Conservation (phyloP, 2,113 vertebrate species). For the Mesitornis unicolor region DNA sequence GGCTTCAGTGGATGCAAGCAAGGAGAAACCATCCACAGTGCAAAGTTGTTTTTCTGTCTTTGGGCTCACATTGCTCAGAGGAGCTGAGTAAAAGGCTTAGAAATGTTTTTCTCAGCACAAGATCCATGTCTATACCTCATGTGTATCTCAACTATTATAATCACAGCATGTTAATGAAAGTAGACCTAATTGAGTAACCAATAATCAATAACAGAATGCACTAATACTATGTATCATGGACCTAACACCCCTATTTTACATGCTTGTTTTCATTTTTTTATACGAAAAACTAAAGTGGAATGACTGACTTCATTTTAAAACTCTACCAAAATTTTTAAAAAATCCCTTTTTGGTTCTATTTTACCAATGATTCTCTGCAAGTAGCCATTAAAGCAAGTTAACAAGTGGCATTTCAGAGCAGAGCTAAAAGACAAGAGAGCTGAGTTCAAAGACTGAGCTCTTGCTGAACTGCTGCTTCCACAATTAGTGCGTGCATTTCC, state of each 20-base stretch:
- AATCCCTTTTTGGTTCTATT: neutral
- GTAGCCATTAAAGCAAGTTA: conserved; percentile 56
- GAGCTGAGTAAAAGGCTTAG: neutral
- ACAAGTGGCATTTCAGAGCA: conserved; percentile 42
- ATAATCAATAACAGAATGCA: neutral
- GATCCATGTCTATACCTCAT: neutral
- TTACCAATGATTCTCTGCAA: neutral
- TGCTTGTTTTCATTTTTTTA: neutral
- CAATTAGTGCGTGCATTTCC: neutral
- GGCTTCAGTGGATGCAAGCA: neutral
- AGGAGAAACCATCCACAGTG: neutral
- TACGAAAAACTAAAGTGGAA: neutral
- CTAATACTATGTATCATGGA: neutral
- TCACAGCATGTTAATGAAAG: neutral
- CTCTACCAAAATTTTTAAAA: neutral
- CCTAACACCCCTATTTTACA: neutral
- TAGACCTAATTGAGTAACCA: neutral
- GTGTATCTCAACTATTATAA: neutral
- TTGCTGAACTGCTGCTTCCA: conserved; percentile 24
- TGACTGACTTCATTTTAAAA: neutral
- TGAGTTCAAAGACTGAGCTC: neutral
- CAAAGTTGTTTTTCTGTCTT: neutral
- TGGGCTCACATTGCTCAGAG: neutral
- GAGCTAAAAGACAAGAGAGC: conserved; percentile 3
- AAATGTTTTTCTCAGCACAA: neutral